Percentiles rank a stretch among this genome's conserved stretches.
Conservation (phyloP, 2,113 vertebrate species). For the Capreolus pygargus region DNA sequence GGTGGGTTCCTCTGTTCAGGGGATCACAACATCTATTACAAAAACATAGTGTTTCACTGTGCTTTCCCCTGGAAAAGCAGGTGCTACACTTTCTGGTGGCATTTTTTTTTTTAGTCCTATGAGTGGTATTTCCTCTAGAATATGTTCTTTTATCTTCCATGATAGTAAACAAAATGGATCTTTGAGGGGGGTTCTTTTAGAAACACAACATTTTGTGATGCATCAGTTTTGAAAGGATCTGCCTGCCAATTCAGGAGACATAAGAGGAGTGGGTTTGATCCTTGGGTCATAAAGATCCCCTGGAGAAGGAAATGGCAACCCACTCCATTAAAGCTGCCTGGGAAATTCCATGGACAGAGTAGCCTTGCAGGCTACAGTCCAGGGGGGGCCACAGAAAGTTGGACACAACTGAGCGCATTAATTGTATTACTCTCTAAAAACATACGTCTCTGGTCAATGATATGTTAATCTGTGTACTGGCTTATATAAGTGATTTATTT, state of each 20-base stretch:
- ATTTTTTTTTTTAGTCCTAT: neutral
- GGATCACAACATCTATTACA: neutral
- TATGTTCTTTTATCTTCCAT: neutral
- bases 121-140: neutral
- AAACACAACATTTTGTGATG: neutral
- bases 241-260: neutral
- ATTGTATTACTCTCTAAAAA: neutral
- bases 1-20: neutral
- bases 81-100: neutral
- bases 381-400: neutral
- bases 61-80: neutral
- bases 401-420: neutral
- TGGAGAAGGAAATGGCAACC: neutral
- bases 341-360: neutral
- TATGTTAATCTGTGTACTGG: neutral
- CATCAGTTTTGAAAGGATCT: neutral
- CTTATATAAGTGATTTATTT: neutral
- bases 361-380: neutral
- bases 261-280: neutral
- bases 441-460: neutral
- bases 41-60: neutral
- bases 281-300: neutral
- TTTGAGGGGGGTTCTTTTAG: neutral
- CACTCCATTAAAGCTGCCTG: neutral
- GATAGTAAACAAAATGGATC: neutral